phyloP scores from a whole-genome alignment of 2,888 invertebrate species.

The Metopia argyrocephala region DNA sequence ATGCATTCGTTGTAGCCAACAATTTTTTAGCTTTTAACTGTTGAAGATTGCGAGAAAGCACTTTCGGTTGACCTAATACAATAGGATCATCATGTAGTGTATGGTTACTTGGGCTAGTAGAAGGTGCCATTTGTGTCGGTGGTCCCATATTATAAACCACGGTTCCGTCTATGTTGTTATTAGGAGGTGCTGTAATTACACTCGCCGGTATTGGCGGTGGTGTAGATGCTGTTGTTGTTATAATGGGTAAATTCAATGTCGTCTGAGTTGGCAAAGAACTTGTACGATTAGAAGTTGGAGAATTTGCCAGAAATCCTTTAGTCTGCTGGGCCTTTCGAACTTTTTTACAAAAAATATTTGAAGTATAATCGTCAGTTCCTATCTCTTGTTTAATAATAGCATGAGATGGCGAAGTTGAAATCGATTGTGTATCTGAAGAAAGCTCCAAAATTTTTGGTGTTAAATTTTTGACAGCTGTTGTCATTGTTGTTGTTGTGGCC shows the following conservation, averaged over 20 bases:
- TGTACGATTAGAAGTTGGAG: constrained; percentile 67
- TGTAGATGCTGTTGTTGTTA: constrained; percentile 72
- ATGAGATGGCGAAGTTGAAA: constrained; percentile 61
- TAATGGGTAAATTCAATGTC: constrained; percentile 69
- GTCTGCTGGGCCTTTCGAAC: constrained; percentile 78
- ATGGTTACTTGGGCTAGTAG: constrained; percentile 69
- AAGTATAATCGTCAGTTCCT: constrained; percentile 74
- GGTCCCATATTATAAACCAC: constrained; percentile 75
- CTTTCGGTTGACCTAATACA: constrained; percentile 73
- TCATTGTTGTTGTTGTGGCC: constrained; percentile 27
- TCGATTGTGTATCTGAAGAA: constrained; percentile 52
- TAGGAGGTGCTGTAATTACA: constrained; percentile 54
- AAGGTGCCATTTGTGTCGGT: constrained; percentile 75
- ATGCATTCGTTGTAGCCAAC: constrained; percentile 61
- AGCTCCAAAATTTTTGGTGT: constrained; percentile 74
- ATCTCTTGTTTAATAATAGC: constrained; percentile 73
- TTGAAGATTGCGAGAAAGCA: constrained; percentile 80
- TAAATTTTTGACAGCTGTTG: constrained; percentile 73
- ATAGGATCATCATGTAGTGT: constrained; percentile 68
- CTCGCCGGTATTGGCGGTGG: constrained; percentile 66
- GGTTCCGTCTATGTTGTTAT: constrained; percentile 52
- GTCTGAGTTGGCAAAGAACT: constrained; percentile 67
- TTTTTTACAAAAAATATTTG: constrained; percentile 77
- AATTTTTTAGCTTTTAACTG: constrained; percentile 79
- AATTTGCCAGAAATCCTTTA: constrained; percentile 76